Evolutionary conservation across 2,797 vertebrate genomes (phyloP).

Genomic region (Crypturellus tataupa): DNA sequence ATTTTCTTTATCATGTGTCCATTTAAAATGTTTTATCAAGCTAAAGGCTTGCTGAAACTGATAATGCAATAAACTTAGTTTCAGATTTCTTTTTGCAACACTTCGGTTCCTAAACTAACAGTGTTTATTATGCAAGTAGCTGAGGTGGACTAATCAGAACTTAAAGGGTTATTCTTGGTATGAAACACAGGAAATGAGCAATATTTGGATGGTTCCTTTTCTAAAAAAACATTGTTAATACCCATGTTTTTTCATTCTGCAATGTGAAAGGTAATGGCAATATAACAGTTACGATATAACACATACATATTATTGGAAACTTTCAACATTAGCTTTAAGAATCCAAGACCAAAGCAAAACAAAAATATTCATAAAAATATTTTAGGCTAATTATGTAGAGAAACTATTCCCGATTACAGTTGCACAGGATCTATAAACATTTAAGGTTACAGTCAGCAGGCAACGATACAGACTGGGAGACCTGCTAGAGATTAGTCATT

Average conservation of each 20-base stretch:
- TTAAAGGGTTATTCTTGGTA: constrained; percentile 7
- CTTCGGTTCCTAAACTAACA: constrained; percentile 16
- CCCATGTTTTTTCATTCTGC: neutral
- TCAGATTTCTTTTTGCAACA: constrained; percentile 54
- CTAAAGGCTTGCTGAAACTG: constrained; percentile 9
- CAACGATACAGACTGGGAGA: neutral
- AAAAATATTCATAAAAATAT: neutral
- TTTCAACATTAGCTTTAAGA: neutral
- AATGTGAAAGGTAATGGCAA: neutral
- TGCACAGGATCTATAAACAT: neutral
- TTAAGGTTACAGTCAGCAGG: neutral
- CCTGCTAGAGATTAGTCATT: neutral
- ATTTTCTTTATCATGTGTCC: neutral
- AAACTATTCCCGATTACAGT: neutral
- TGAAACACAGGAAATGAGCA: constrained; percentile 55
- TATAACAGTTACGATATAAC: neutral
- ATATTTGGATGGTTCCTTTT: neutral
- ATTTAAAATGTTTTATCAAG: constrained; percentile 16
- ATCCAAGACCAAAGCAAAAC: neutral
- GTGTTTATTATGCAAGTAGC: constrained; percentile 13
- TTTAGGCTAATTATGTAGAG: neutral
- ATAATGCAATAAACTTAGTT: constrained; percentile 3
- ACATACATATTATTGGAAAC: neutral
- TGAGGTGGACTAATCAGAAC: constrained; percentile 24
- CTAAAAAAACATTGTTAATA: constrained; percentile 18